phyloP scores from a whole-genome alignment of 2,113 vertebrate species.

The Cichladusa arquata region DNA sequence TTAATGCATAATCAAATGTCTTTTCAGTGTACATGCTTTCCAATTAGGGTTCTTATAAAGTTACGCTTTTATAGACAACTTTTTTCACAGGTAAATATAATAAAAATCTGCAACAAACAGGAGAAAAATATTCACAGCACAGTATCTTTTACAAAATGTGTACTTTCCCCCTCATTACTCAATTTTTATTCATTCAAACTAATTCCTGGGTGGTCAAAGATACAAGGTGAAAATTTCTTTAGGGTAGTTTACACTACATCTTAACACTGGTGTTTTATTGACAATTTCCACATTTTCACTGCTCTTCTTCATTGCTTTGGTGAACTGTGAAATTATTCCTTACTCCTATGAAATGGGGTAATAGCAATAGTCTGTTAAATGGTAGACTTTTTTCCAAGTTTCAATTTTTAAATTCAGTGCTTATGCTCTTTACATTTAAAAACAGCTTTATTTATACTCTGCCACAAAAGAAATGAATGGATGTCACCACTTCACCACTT shows the following conservation, averaged over 20 bases:
- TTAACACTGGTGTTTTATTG: neutral
- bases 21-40: neutral
- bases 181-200: constrained; percentile 22
- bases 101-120: neutral
- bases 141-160: neutral
- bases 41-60: neutral
- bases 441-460: neutral
- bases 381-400: neutral
- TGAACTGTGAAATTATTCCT: constrained; percentile 16
- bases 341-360: neutral
- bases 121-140: neutral
- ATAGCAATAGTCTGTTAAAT: neutral
- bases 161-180: neutral
- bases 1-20: neutral
- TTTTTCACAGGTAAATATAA: neutral
- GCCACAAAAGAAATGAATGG: neutral
- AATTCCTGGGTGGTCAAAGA: neutral
- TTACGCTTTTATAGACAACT: neutral
- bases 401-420: neutral
- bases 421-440: neutral
- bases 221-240: neutral
- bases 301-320: neutral
- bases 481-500: neutral
- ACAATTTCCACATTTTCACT: constrained; percentile 38
- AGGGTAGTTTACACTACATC: neutral